A percentile compares a stretch with the other conserved stretches of the same genome.
Conservation (phyloP, 2,113 vertebrate genomes). For the Guaruba guarouba region DNA sequence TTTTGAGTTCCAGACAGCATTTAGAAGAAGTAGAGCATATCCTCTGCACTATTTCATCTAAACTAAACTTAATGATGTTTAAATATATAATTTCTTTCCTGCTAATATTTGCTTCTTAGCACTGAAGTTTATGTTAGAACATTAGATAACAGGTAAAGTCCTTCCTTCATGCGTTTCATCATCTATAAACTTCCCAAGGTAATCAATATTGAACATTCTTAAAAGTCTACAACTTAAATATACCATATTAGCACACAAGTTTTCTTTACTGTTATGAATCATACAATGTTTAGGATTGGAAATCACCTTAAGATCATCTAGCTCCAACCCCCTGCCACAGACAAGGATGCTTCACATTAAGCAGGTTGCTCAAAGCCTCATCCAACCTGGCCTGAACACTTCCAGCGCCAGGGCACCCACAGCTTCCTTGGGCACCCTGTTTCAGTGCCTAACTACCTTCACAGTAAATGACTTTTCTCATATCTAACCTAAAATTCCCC, state of each 20-base stretch:
- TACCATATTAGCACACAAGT: accelerated
- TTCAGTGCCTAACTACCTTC: background rate
- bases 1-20: background rate
- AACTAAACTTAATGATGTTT: background rate
- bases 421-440: background rate
- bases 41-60: background rate
- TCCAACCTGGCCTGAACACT: background rate
- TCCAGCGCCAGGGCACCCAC: background rate
- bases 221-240: background rate
- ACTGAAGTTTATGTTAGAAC: background rate
- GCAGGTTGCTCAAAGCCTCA: background rate
- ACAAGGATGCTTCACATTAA: background rate
- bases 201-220: background rate
- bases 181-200: background rate
- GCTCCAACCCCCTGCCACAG: background rate
- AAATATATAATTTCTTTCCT: background rate
- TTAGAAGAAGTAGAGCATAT: background rate
- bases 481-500: background rate
- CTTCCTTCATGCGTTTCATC: background rate
- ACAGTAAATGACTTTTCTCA: background rate
- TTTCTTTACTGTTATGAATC: background rate
- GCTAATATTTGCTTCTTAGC: background rate
- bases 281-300: background rate
- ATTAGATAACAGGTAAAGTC: background rate
- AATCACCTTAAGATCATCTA: background rate